Base-by-base conservation (phyloP, 1,140 invertebrate species). In the Heliconius melpomene region DNA sequence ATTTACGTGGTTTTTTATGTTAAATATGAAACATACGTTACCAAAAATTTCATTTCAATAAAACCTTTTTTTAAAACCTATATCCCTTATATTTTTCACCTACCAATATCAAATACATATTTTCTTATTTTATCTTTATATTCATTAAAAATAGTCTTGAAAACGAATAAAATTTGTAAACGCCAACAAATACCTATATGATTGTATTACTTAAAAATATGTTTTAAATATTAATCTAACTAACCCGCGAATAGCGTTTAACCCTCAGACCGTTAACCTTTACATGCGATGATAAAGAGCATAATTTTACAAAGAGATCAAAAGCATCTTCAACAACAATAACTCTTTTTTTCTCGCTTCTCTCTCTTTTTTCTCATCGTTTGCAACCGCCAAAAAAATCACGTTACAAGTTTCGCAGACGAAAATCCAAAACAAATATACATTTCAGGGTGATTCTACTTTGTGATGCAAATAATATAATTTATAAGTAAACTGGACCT, bases 401-500 rank as follows among this genome's bases (percentile, higher is more conserved):
- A 72, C 71, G 71, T 72, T 72, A n/a, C 32, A 7, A 72, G 78
- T 79, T 79, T 79, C 74, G 78, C 80, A 74, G 38, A 72, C 50
- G 36, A 71, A 66, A 66, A 66, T 13, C 36, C 71, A 40, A 81
- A 79, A 81, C 52, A 50, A 74, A 74, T 46, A 79, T 18, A 18
- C 32, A 46, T 76, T 73, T 70, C 29, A 52, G 70, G 74, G 74
- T 40, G 74, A 76, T 77, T 71, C 52, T 32, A 29, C 77, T 74
- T 75, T 83, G 23, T 75, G 76, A 81, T 79, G 79, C 74, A 83
- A 81, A 81, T 81, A 71, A 52, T 36, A 77, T 79, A 23, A 72
- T 72, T 72, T 72, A 74, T 86, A 85, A 82, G 84, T 87, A 87
- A 87, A 84, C 74, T 80, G 79, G 75, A 80, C 79, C 78, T 81